Percentiles rank a stretch among this genome's conserved stretches.
Evolutionary conservation across 1,140 invertebrate species (phyloP).

Genomic region (Manduca sexta): DNA sequence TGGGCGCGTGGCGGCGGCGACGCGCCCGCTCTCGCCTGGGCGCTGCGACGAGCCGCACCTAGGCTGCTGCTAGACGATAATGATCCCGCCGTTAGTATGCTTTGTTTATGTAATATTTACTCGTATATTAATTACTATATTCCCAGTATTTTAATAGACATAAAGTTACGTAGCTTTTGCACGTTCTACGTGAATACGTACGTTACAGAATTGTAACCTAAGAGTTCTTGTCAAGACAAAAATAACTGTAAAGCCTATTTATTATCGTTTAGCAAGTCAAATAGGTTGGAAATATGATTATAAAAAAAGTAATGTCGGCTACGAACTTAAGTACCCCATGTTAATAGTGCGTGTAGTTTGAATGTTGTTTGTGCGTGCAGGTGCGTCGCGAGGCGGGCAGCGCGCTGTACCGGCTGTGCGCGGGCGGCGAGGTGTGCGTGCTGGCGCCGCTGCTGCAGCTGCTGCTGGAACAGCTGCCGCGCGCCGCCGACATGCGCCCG

Average conservation of each 20-base stretch:
- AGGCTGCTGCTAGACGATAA: conserved; percentile 65
- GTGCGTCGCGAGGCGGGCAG: conserved; percentile 92
- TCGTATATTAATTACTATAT: background rate
- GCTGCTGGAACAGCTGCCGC: conserved; percentile 84
- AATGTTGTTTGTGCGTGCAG: conserved; percentile 49
- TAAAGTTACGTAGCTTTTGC: background rate
- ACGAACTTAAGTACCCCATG: too few relatives aligned
- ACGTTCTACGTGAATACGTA: background rate
- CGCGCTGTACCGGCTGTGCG: conserved; percentile 88
- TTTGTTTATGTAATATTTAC: background rate
- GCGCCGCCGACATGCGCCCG: conserved; percentile 90
- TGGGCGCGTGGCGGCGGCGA: conserved; percentile 67
- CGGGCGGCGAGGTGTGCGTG: conserved; percentile 79
- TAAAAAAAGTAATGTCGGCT: too few relatives aligned
- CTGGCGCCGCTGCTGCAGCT: conserved; percentile 86
- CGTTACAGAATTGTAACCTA: background rate
- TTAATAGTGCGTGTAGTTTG: background rate
- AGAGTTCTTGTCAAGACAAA: too few relatives aligned
- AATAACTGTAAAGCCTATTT: too few relatives aligned
- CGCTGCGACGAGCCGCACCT: conserved; percentile 60
- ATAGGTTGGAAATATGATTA: too few relatives aligned
- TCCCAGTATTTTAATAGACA: background rate
- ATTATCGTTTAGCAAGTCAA: too few relatives aligned
- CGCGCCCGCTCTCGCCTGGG: conserved; percentile 61
- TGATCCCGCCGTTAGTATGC: conserved; percentile 50